Evolutionary conservation across 2,113 vertebrate genomes (phyloP).

Genomic region (Arenaria interpres): DNA sequence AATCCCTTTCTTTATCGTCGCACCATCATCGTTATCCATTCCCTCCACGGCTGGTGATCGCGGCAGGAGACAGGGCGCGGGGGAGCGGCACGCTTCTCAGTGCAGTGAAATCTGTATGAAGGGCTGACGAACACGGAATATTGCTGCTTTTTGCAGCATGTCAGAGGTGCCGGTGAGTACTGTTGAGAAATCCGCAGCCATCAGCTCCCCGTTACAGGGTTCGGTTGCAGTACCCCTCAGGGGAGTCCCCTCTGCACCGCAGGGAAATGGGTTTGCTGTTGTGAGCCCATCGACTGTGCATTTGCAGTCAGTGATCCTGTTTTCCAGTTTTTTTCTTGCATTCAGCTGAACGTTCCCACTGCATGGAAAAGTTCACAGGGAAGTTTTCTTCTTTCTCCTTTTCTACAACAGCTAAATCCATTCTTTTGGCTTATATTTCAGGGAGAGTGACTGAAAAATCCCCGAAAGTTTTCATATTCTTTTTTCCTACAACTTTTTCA

Average conservation of each 20-base stretch:
- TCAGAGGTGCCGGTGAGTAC: background rate
- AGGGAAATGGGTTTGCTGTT: background rate
- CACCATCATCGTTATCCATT: background rate
- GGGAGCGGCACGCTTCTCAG: background rate
- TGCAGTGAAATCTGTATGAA: background rate
- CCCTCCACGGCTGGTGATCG: background rate
- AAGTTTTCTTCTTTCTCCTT: background rate
- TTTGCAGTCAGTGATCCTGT: background rate
- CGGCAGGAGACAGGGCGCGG: background rate
- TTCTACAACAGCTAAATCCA: background rate
- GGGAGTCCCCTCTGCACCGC: background rate
- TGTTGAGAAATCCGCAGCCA: background rate
- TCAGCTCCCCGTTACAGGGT: background rate
- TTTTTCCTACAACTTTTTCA: background rate
- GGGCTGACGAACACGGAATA: background rate
- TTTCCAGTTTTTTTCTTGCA: background rate
- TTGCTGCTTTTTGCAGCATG: background rate
- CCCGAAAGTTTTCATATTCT: background rate
- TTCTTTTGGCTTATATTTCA: background rate
- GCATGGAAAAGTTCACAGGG: background rate
- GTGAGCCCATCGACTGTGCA: background rate
- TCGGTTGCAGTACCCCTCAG: background rate
- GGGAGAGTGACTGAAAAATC: background rate
- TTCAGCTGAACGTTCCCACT: background rate
- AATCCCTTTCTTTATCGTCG: background rate